These are phyloP conservation scores for Spatulosminthurus flaviceps DNA, from an alignment of 2,888 invertebrate species.

Conservation along the genomic window DNA sequence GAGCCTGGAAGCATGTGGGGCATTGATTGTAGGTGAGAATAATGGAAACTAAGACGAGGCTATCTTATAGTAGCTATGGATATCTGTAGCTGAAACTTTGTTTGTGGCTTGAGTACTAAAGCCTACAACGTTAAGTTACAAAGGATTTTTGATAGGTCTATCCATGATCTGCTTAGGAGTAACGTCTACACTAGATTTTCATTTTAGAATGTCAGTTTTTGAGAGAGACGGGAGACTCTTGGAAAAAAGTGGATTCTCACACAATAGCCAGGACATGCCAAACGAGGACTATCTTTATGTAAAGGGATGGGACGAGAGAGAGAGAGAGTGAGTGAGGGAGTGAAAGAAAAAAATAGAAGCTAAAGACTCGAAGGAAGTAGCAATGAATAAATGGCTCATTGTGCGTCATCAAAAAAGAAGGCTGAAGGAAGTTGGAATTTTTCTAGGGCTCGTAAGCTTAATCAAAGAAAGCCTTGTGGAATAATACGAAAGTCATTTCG, in stretches of 20 bases:
- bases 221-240: neutral
- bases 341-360: slow-evolving; percentile 16
- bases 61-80: too few species aligned
- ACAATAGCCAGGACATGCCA: neutral
- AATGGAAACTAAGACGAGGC: neutral
- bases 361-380: slow-evolving; percentile 26
- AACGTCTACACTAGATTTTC: neutral
- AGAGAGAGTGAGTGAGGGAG: too few species aligned
- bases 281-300: slow-evolving; percentile 13
- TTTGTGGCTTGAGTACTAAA: neutral
- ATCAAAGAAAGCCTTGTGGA: slow-evolving; percentile 55
- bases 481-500: slow-evolving; percentile 55
- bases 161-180: neutral
- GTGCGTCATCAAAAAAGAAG: slow-evolving; percentile 48
- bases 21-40: neutral
- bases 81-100: neutral
- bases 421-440: slow-evolving; percentile 39
- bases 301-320: slow-evolving; percentile 2
- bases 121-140: neutral
- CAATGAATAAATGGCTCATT: slow-evolving; percentile 51
- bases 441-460: slow-evolving; percentile 49
- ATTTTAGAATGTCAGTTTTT: slow-evolving; percentile 3
- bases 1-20: neutral
- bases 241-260: slow-evolving; percentile 7
- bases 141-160: neutral